phyloP scores from a whole-genome alignment of 2,888 invertebrate species.

The Microctonus hyperodae region DNA sequence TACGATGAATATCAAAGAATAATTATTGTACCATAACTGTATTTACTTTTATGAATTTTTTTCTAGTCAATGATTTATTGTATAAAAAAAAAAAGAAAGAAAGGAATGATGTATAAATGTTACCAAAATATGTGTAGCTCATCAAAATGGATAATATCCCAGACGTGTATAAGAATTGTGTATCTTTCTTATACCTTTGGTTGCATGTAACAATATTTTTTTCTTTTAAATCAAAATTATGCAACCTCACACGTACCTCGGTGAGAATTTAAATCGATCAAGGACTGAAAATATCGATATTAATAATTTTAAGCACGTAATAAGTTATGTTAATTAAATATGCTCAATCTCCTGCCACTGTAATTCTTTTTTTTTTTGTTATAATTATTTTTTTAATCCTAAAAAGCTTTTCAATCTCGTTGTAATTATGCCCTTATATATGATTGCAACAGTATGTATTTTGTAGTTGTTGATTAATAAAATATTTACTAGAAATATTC shows the following conservation, averaged over 20 bases:
- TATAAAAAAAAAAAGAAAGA: conserved; percentile 37
- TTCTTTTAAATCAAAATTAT: conserved; percentile 3
- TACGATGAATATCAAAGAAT: conserved; percentile 29
- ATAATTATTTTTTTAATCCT: conserved; percentile 20
- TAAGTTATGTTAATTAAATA: conserved; percentile 27
- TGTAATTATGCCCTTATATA: conserved; percentile 36
- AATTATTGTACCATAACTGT: conserved; percentile 43
- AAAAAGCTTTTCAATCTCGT: conserved; percentile 32
- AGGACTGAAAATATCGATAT: conserved; percentile 25
- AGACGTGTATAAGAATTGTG: not conserved
- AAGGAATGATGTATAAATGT: conserved; percentile 37
- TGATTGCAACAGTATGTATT: conserved; percentile 42
- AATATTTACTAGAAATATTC: conserved; percentile 43
- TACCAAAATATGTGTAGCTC: conserved; percentile 35
- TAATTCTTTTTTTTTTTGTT: conserved; percentile 24
- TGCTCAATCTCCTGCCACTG: conserved; percentile 37
- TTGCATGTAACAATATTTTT: not conserved
- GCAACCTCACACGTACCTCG: not conserved
- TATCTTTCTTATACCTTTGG: not conserved
- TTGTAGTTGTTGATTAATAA: conserved; percentile 49
- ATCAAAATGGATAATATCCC: not conserved
- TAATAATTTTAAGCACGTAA: conserved; percentile 8
- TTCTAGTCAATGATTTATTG: conserved; percentile 50
- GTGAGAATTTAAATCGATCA: conserved; percentile 3
- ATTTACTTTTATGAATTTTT: conserved; percentile 44